Evolutionary conservation across 2,888 invertebrate species (phyloP).

Genomic region (Papilio elwesi): DNA sequence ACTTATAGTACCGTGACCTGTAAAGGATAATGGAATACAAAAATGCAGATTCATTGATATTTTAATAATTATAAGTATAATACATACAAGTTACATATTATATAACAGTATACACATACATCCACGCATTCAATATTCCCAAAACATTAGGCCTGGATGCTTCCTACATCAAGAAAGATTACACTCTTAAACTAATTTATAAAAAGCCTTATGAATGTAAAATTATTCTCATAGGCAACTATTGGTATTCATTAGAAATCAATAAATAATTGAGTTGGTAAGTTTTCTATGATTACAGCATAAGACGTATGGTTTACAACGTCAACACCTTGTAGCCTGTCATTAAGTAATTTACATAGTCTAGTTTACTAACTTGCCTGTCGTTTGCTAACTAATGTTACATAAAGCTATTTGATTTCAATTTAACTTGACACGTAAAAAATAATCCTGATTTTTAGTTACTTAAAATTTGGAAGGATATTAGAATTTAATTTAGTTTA

Average conservation of each 20-base stretch:
- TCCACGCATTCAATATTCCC: too few relatives aligned
- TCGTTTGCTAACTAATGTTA: not conserved
- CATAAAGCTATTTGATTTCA: not conserved
- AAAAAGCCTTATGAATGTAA: not conserved
- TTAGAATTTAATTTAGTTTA: too few relatives aligned
- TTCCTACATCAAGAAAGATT: too few relatives aligned
- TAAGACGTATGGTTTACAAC: conserved; percentile 3
- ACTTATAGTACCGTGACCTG: not conserved
- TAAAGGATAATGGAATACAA: too few relatives aligned
- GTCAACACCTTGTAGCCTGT: conserved; percentile 20
- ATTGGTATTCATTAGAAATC: conserved; percentile 13
- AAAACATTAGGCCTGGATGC: too few relatives aligned
- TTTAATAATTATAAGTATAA: too few relatives aligned
- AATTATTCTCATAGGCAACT: not conserved
- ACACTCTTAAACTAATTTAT: too few relatives aligned
- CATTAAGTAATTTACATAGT: conserved; percentile 14
- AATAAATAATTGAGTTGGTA: conserved; percentile 2
- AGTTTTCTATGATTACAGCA: conserved; percentile 7
- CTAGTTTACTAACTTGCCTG: not conserved
- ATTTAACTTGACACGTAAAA: not conserved
- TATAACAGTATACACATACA: too few relatives aligned
- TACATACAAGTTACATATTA: too few relatives aligned
- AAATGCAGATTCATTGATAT: too few relatives aligned
- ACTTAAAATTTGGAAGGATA: too few relatives aligned
- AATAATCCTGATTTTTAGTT: too few relatives aligned